Evolutionary conservation across 2,797 vertebrate genomes (phyloP).

Genomic region (Columba guinea): DNA sequence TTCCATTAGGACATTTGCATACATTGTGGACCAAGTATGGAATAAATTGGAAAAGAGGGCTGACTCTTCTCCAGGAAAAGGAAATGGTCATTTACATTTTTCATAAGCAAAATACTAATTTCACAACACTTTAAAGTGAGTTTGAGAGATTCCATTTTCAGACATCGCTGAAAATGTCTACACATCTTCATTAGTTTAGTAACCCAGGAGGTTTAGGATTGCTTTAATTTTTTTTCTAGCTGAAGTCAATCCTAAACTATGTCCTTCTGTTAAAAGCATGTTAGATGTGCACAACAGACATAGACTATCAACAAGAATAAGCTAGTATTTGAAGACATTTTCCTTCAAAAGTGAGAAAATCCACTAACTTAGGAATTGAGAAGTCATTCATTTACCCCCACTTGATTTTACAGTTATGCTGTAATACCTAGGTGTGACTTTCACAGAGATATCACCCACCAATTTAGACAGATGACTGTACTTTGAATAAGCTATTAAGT

Average conservation of each 20-base stretch:
- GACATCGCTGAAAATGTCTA: background rate
- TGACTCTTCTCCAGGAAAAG: background rate
- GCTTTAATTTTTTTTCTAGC: background rate
- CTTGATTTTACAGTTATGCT: background rate
- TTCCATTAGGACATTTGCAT: background rate
- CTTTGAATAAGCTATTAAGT: background rate
- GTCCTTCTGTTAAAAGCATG: background rate
- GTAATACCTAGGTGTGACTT: background rate
- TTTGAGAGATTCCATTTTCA: background rate
- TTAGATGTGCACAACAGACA: background rate
- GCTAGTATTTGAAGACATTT: background rate
- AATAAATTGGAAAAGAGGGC: background rate
- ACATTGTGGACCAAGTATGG: rapidly evolving
- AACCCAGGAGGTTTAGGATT: background rate
- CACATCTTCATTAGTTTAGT: background rate
- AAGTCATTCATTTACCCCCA: background rate
- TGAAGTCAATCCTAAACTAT: background rate
- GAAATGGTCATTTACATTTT: background rate
- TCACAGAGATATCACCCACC: background rate
- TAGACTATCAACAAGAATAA: background rate
- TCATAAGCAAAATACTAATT: background rate
- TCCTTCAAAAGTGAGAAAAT: background rate
- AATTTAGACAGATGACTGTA: rapidly evolving
- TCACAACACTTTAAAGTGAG: background rate
- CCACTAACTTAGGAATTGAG: background rate